phyloP scores from a whole-genome alignment of 2,888 invertebrate genomes.

The Reticulitermes lucifugus region DNA sequence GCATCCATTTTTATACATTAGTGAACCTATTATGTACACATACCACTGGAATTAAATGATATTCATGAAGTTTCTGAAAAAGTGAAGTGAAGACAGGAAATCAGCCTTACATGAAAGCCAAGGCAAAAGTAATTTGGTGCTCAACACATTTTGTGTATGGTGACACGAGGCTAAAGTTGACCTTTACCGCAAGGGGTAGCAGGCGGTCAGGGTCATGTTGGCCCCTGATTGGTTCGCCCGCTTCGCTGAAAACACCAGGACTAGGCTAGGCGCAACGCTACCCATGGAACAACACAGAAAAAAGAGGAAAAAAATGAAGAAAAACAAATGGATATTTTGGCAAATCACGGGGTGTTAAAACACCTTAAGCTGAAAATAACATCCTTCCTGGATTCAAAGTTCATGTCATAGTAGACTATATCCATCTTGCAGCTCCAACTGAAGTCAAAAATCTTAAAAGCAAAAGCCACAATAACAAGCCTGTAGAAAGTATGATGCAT shows the following conservation, averaged over 20 bases:
- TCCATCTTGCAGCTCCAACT: not conserved
- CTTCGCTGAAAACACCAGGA: constrained; percentile 55
- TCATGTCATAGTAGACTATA: not conserved
- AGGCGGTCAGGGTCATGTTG: constrained; percentile 56
- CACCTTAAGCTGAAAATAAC: constrained; percentile 10
- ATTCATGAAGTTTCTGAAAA: too few species aligned
- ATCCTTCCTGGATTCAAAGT: not conserved
- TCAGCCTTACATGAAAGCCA: not conserved
- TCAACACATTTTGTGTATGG: constrained; percentile 29
- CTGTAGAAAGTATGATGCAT: not conserved
- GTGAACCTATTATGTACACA: too few species aligned
- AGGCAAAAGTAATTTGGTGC: constrained; percentile 28
- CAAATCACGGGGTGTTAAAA: constrained; percentile 20
- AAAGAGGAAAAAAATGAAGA: constrained; percentile 55
- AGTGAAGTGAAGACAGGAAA: too few species aligned
- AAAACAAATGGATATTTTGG: constrained; percentile 45
- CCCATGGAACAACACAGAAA: constrained; percentile 60
- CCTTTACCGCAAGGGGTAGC: constrained; percentile 58
- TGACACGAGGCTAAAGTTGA: constrained; percentile 54
- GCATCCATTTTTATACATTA: too few species aligned
- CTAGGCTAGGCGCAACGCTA: constrained; percentile 56
- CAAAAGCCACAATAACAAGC: not conserved
- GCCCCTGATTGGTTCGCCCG: constrained; percentile 54
- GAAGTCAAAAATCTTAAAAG: not conserved
- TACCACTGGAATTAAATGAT: too few species aligned